Conservation (phyloP, 2,888 invertebrate species). For the Drosophila affinis region DNA sequence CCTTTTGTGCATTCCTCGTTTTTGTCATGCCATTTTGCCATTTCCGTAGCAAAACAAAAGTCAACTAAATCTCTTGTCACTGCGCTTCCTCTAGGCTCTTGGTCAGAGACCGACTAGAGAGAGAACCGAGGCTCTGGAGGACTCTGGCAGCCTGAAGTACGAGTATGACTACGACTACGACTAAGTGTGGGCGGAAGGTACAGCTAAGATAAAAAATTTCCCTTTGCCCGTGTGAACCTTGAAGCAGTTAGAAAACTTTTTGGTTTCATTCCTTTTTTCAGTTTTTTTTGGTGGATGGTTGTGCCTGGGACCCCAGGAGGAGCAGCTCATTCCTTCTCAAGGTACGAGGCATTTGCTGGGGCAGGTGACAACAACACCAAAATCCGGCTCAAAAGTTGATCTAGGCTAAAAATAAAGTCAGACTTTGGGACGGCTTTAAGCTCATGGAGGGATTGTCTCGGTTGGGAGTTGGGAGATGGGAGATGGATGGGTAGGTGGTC, state of each 20-base stretch:
- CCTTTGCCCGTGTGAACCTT: constrained; percentile 14
- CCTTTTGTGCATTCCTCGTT: constrained; percentile 54
- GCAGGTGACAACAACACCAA: constrained; percentile 23
- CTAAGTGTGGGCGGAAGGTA: not conserved
- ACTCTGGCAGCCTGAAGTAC: not conserved
- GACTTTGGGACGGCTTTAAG: constrained; percentile 19
- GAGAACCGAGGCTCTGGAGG: not conserved
- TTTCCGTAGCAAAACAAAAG: constrained; percentile 60
- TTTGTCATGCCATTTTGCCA: constrained; percentile 62
- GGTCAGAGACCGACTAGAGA: constrained; percentile 9
- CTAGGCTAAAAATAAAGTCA: constrained; percentile 40
- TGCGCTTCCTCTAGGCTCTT: constrained; percentile 35
- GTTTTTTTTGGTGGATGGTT: not conserved
- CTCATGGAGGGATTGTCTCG: constrained; percentile 8
- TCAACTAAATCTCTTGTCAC: constrained; percentile 61
- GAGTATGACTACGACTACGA: not conserved
- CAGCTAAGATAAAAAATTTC: constrained; percentile 30
- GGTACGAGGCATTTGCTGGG: constrained; percentile 28
- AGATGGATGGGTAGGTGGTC: not conserved
- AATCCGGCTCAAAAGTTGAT: constrained; percentile 30
- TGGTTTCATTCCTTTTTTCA: constrained; percentile 15
- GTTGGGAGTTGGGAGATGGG: not conserved
- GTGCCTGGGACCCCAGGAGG: not conserved
- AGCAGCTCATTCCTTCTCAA: constrained; percentile 20
- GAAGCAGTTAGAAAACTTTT: constrained; percentile 38